Evolutionary conservation across 2,888 invertebrate genomes (phyloP).

Genomic region (Athalia cordata): DNA sequence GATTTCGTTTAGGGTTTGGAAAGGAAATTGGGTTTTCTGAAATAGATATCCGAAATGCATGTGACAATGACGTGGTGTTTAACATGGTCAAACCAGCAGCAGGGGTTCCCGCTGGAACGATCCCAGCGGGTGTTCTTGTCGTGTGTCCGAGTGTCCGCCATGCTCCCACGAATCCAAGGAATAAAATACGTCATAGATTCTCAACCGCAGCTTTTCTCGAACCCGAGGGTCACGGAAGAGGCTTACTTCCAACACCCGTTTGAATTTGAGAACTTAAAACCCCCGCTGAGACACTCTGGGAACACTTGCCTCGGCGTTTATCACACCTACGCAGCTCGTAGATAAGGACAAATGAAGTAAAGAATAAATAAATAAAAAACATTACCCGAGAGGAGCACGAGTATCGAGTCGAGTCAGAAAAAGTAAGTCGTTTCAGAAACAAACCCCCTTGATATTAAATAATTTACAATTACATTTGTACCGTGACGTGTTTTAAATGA

Average conservation of each 20-base stretch:
- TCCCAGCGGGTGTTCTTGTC: constrained; percentile 38
- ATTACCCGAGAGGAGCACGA: background rate
- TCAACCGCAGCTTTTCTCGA: background rate
- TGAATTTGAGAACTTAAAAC: constrained; percentile 36
- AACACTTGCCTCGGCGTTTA: constrained; percentile 42
- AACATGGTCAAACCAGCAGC: constrained; percentile 55
- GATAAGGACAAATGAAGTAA: constrained; percentile 35
- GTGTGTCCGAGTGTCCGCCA: constrained; percentile 43
- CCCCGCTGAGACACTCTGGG: constrained; percentile 37
- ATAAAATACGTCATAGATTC: constrained; percentile 41
- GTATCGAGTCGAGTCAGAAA: too few species aligned
- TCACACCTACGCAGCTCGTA: constrained; percentile 44
- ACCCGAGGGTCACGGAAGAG: background rate
- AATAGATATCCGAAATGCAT: constrained; percentile 58
- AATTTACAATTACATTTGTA: too few species aligned
- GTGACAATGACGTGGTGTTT: constrained; percentile 63
- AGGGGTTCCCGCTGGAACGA: constrained; percentile 47
- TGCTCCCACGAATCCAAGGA: constrained; percentile 39
- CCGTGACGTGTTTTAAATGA: too few species aligned
- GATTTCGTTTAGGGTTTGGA: constrained; percentile 15
- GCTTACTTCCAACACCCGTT: background rate
- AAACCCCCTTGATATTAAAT: too few species aligned
- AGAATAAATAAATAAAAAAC: constrained; percentile 1
- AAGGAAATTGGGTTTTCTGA: constrained; percentile 45
- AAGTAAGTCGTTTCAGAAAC: background rate